phyloP scores from a whole-genome alignment of 2,888 invertebrate species.

The Lycophotia porphyrea region DNA sequence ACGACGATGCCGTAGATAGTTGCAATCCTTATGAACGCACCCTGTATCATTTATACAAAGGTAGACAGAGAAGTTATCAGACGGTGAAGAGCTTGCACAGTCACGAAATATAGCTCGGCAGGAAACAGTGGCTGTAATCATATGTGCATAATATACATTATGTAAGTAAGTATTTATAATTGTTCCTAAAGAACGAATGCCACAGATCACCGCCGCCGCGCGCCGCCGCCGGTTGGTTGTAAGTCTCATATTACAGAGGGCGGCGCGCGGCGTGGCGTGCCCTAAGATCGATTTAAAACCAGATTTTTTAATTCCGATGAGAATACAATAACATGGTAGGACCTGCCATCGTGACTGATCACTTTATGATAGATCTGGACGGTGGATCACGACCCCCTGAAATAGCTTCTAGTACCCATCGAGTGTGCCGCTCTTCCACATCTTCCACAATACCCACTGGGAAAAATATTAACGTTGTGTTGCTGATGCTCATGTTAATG shows the following conservation, averaged over 20 bases:
- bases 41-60: slow-evolving; percentile 1
- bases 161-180: background rate
- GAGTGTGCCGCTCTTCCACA: background rate
- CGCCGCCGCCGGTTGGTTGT: background rate
- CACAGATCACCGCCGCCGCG: too few species aligned
- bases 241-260: background rate
- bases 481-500: background rate
- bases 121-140: background rate
- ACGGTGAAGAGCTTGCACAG: background rate
- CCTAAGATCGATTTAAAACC: background rate
- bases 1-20: background rate
- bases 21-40: background rate
- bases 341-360: background rate
- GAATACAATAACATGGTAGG: background rate
- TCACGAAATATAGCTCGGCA: background rate
- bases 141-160: background rate
- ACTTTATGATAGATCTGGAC: background rate
- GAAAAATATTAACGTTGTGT: background rate
- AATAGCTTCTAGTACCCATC: background rate
- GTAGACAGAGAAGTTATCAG: background rate
- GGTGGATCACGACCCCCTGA: background rate
- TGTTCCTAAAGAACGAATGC: background rate
- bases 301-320: background rate
- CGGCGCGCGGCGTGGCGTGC: background rate
- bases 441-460: background rate